A percentile compares a stretch with the other conserved stretches of the same genome.
These are phyloP conservation scores for Chironomus tentans DNA, from an alignment of 2,888 invertebrate genomes.

Conservation along the genomic window DNA sequence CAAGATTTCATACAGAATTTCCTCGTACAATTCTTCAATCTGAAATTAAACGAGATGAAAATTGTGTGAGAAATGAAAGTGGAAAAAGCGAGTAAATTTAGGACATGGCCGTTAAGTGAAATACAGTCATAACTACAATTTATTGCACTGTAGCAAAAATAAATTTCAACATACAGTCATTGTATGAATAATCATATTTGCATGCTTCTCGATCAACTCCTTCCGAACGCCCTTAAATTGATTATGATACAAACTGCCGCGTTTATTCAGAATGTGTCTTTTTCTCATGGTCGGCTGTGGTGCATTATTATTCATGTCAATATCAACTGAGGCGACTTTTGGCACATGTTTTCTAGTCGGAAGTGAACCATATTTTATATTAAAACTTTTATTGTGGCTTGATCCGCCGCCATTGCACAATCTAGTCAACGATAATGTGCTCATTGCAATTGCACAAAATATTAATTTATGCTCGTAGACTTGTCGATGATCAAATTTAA, in stretches of 20 bases:
- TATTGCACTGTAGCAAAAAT: not conserved
- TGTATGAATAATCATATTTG: conserved; percentile 61
- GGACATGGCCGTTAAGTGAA: too few species aligned
- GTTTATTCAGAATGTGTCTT: conserved; percentile 34
- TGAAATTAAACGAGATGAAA: conserved; percentile 36
- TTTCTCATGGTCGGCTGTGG: not conserved
- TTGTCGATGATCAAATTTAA: not conserved
- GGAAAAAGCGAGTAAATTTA: conserved; percentile 9
- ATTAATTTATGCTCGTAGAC: not conserved
- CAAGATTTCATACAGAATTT: conserved; percentile 70
- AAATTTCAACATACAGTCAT: conserved; percentile 64
- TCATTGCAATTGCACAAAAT: conserved; percentile 28
- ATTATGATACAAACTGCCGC: conserved; percentile 50
- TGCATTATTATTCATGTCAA: conserved; percentile 2
- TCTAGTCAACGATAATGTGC: conserved; percentile 30
- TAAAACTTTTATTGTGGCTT: conserved; percentile 28
- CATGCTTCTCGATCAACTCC: conserved; percentile 62
- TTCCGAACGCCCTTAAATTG: conserved; percentile 71
- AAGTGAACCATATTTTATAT: conserved; percentile 33
- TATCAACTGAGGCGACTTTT: not conserved
- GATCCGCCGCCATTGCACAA: conserved; percentile 29
- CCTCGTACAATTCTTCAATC: conserved; percentile 80
- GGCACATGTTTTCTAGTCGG: conserved; percentile 28
- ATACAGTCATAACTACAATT: too few species aligned
- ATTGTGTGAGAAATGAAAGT: conserved; percentile 11